These are phyloP conservation scores for Coregonus sp. DNA, from an alignment of 2,797 vertebrate species.

Conservation along the genomic window DNA sequence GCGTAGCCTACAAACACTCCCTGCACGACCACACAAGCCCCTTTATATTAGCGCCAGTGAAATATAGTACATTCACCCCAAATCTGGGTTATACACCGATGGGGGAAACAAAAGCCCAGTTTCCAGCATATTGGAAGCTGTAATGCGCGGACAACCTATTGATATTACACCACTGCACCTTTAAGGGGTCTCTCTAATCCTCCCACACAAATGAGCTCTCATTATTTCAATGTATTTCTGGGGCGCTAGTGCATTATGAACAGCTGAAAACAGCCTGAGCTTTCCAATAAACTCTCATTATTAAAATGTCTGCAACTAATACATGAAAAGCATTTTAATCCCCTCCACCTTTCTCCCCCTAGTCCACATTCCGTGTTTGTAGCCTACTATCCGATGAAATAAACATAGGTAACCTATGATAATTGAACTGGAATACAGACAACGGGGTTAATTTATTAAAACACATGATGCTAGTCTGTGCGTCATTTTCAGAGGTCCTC, in stretches of 20 bases:
- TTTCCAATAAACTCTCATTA: constrained; percentile 68
- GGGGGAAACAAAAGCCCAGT: constrained; percentile 31
- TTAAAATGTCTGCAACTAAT: constrained; percentile 62
- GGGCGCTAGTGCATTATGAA: constrained; percentile 51
- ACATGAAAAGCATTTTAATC: constrained; percentile 64
- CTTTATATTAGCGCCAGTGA: constrained; percentile 67
- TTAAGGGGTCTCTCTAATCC: constrained; percentile 9
- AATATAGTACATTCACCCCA: constrained; percentile 57
- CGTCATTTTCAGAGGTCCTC: constrained; percentile 65
- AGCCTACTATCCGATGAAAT: constrained; percentile 12
- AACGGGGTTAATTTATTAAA: constrained; percentile 69
- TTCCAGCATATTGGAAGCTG: constrained; percentile 23
- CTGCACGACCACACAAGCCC: constrained; percentile 61
- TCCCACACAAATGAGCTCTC: constrained; percentile 20
- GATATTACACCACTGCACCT: constrained; percentile 3
- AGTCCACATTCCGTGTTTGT: constrained; percentile 26
- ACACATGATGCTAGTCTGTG: constrained; percentile 54
- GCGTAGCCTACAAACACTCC: constrained; percentile 71
- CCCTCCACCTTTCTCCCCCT: constrained; percentile 43
- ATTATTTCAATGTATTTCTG: constrained; percentile 49
- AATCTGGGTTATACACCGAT: constrained; percentile 49
- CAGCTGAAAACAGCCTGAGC: constrained; percentile 50
- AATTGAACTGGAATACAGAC: constrained; percentile 54
- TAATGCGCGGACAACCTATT: constrained; percentile 23
- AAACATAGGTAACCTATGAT: constrained; percentile 45